phyloP scores from a whole-genome alignment of 2,113 vertebrate species.

The Reinhardtius hippoglossoides region DNA sequence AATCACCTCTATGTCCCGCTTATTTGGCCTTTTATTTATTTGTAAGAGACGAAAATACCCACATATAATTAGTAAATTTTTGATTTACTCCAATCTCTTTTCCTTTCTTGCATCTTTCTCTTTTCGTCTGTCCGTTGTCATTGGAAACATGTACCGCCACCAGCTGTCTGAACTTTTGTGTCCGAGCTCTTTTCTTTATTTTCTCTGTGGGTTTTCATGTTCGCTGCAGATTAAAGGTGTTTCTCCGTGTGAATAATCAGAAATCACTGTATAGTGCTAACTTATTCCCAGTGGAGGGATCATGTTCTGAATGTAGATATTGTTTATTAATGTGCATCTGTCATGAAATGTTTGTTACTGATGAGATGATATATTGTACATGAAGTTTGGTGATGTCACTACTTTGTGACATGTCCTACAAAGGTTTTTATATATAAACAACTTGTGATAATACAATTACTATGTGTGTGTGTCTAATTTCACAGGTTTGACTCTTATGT shows the following conservation, averaged over 20 bases:
- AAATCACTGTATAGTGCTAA: constrained; percentile 70
- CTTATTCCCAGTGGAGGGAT: constrained; percentile 67
- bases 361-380: constrained; percentile 79
- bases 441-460: constrained; percentile 50
- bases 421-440: constrained; percentile 70
- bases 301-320: constrained; percentile 76
- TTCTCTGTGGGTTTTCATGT: constrained; percentile 43
- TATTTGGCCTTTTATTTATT: constrained; percentile 49
- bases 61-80: constrained; percentile 12
- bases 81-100: background rate
- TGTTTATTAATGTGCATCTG: constrained; percentile 61
- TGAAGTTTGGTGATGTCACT: constrained; percentile 73
- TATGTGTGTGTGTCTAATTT: background rate
- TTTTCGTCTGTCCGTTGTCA: constrained; percentile 18
- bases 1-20: constrained; percentile 5
- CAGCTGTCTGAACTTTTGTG: constrained; percentile 32
- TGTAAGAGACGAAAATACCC: background rate
- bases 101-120: background rate
- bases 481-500: background rate
- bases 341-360: constrained; percentile 71
- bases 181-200: constrained; percentile 28
- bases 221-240: constrained; percentile 40
- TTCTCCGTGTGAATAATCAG: constrained; percentile 56
- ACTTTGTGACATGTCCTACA: constrained; percentile 60
- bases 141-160: constrained; percentile 31